Conservation (phyloP, 2,113 vertebrate genomes). For the Malurus melanocephalus region DNA sequence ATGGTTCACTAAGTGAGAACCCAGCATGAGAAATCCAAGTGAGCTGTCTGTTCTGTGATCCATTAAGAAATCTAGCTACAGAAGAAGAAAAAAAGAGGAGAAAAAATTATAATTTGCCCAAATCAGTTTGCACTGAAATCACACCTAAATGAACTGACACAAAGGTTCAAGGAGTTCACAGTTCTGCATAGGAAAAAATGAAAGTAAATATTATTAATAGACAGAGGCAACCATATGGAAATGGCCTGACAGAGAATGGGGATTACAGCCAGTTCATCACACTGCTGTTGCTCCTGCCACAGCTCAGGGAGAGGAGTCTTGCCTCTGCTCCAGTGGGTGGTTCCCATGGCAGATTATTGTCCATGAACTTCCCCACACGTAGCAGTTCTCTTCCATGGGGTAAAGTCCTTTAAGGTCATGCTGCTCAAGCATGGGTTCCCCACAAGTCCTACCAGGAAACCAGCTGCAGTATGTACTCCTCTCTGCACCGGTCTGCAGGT, state of each 20-base stretch:
- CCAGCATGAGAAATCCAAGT: neutral
- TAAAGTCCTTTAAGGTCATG: neutral
- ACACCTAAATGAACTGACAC: neutral
- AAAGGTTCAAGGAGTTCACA: neutral
- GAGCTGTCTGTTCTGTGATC: neutral
- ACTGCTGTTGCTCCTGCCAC: fast-evolving
- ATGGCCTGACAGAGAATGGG: neutral
- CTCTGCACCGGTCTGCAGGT: neutral
- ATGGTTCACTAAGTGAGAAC: neutral
- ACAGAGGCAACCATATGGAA: neutral
- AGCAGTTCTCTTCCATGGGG: neutral
- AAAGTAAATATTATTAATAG: neutral
- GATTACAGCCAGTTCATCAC: neutral
- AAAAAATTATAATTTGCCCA: neutral
- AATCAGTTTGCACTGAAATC: neutral
- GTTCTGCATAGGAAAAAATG: neutral
- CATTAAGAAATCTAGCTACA: neutral
- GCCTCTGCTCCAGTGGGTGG: neutral
- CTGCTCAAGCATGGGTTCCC: neutral
- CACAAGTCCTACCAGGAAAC: neutral
- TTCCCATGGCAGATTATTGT: neutral
- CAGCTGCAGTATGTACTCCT: neutral
- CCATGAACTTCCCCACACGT: neutral
- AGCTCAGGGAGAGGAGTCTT: neutral
- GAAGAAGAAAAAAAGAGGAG: neutral